Base-by-base conservation (phyloP, 1,140 invertebrate genomes). In the Oryctes rhinoceros region DNA sequence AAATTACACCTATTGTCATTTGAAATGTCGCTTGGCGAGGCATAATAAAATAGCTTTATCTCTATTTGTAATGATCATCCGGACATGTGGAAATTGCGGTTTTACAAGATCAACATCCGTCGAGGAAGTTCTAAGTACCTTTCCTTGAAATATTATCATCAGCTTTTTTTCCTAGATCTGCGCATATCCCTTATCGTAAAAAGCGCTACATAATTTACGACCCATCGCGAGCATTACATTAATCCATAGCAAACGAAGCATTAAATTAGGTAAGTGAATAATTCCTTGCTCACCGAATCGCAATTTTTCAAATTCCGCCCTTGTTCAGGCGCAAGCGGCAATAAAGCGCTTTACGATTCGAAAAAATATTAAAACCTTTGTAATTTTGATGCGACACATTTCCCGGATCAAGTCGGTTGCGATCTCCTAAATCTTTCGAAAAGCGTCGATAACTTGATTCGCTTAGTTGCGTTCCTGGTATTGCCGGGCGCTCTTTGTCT, bases 361-460 rank as follows among this genome's bases (percentile, higher is more conserved):
- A 6, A 59, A 59, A 59, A 59, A 59, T 59, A 59, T n/a, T 59
- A 59, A 59, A 59, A 59, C 53, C 53, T 18, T 59, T 59, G 53
- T 59, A n/a, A 59, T 59, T 59, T 59, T 59, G 53, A n/a, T 59
- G 53, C 5, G 53, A 59, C 53, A 59, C 53, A 59, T 59, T 59
- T 59, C 53, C 18, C 5, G 53, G 18, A 59, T 59, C 53, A 59
- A n/a, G 53, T 7, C 6, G 15, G 15, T 6, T 15, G 53, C 18
- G 53, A 59, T 59, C 15, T 59, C 53, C 15, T 59, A 59, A 59
- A 59, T 18, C 53, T 59, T 59, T n/a, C 53, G 18, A 18, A 18
- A 59, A 59, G 53, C 15, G 53, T n/a, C 53, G 53, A 59, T 59
- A 59, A 59, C 53, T 59, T 59, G 53, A 59, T 59, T 18, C 53